phyloP scores from a whole-genome alignment of 2,888 invertebrate species.

The Tribolium freemani region DNA sequence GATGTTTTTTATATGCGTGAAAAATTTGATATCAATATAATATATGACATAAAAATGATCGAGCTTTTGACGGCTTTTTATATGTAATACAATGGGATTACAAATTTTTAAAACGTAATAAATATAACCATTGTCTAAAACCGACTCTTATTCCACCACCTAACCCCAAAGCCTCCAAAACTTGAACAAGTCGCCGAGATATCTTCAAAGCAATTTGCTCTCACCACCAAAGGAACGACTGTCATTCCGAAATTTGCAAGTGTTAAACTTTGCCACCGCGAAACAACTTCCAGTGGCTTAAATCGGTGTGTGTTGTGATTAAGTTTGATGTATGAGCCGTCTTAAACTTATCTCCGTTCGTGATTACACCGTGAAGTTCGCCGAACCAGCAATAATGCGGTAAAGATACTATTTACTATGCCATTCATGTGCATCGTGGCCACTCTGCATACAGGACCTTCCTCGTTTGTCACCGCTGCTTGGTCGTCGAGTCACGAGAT shows the following conservation, averaged over 20 bases:
- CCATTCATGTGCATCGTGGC: slow-evolving; percentile 48
- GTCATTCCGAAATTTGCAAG: not conserved
- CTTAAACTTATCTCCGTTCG: slow-evolving; percentile 9
- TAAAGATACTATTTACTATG: slow-evolving; percentile 55
- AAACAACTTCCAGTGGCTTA: not conserved
- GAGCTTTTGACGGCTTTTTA: slow-evolving; percentile 70
- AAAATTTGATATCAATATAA: slow-evolving; percentile 67
- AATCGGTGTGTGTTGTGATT: not conserved
- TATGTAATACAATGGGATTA: slow-evolving; percentile 69
- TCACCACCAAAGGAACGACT: not conserved
- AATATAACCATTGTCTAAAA: slow-evolving; percentile 68
- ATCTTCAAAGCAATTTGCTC: not conserved
- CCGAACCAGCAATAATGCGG: slow-evolving; percentile 47
- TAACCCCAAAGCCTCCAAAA: not conserved
- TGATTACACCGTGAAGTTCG: slow-evolving; percentile 12
- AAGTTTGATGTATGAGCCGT: slow-evolving; percentile 21
- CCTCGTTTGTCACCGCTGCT: slow-evolving; percentile 55
- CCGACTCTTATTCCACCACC: slow-evolving; percentile 50
- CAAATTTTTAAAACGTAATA: slow-evolving; percentile 68
- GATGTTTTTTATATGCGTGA: slow-evolving; percentile 67
- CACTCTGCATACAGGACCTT: slow-evolving; percentile 51
- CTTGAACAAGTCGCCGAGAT: not conserved
- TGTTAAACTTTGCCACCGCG: slow-evolving; percentile 3
- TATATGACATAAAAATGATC: slow-evolving; percentile 67
- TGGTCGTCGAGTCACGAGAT: slow-evolving; percentile 47